Percentiles rank a stretch among this genome's conserved stretches.
Conservation (phyloP, 2,888 invertebrate species). For the Piscicola geometra region DNA sequence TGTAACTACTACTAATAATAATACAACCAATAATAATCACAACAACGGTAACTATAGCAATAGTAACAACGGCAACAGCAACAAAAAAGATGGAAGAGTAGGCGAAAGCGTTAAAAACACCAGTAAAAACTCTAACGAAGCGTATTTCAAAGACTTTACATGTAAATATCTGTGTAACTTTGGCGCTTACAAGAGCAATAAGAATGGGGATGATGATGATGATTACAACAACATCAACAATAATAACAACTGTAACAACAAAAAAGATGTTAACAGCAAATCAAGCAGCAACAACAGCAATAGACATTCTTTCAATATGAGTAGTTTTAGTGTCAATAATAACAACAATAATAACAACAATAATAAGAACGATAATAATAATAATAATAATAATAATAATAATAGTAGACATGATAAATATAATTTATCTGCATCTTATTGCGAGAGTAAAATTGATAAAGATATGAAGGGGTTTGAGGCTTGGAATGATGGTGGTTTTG, state of each 20-base stretch:
- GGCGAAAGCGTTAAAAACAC: not conserved
- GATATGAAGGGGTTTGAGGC: not conserved
- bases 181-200: too few species aligned
- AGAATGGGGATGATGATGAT: not conserved
- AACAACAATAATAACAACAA: not conserved
- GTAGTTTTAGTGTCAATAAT: not conserved
- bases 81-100: not conserved
- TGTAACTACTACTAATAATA: too few species aligned
- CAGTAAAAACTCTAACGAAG: not conserved
- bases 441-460: not conserved
- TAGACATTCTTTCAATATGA: not conserved
- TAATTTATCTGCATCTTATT: too few species aligned
- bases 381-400: not conserved
- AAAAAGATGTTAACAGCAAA: not conserved
- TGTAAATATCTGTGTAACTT: too few species aligned
- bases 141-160: too few species aligned
- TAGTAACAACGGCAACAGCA: too few species aligned
- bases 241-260: not conserved
- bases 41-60: too few species aligned
- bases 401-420: too few species aligned
- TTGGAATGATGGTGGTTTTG: not conserved
- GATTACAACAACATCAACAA: not conserved
- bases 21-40: too few species aligned
- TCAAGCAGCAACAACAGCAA: slow-evolving; percentile 1
- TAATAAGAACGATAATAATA: not conserved